Base-by-base conservation (phyloP, 2,888 invertebrate genomes). In the Urechis unicinctus region DNA sequence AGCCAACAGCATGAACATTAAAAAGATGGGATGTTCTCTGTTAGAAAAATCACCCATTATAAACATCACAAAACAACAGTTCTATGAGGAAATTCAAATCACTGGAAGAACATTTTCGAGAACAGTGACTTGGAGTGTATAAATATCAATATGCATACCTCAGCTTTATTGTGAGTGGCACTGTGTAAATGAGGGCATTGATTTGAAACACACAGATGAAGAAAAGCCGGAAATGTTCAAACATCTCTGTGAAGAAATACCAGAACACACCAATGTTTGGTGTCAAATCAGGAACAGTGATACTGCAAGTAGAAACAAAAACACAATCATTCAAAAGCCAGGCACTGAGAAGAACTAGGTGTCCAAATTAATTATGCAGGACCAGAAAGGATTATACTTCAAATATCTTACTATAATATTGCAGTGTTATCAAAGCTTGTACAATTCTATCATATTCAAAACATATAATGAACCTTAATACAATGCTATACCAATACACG, bases 231-330 rank as follows among this genome's bases (percentile, higher is more conserved):
- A 98, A 99, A 79, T 99, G 97, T 69, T 97, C 96, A 82, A 99
- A 98, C 92, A 97, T 95, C 83, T 98, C 97, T 0, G 95, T 96
- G 78, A 99, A 98, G 80, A 99, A 97, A 74, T 98, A 99, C 98
- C 98, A 99, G 79, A 96, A 98, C 1, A 98, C 81, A 0, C 98
- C 98, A 67, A 95, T 89, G 75, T 98, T 98, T 26, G 98, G 98
- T 67, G 91, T 89, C 62, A 97, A 81, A 77, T 98, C 97, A 1
- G 91, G 90, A 52, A 94, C 93, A 22, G 86, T 86, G 62, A 95
- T 83, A 71, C 92, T 93, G 81, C n/a, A 53, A 17, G 17, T 36
- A 44, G 22, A 4, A 47, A 25, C 42, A 43, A 9, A 46, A 52
- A n/a, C 24, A 24, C 3, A 42, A 52, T 48, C 25, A 29, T 24